Conservation (phyloP, 2,797 vertebrate genomes). For the Heteromormyrus szaboi region DNA sequence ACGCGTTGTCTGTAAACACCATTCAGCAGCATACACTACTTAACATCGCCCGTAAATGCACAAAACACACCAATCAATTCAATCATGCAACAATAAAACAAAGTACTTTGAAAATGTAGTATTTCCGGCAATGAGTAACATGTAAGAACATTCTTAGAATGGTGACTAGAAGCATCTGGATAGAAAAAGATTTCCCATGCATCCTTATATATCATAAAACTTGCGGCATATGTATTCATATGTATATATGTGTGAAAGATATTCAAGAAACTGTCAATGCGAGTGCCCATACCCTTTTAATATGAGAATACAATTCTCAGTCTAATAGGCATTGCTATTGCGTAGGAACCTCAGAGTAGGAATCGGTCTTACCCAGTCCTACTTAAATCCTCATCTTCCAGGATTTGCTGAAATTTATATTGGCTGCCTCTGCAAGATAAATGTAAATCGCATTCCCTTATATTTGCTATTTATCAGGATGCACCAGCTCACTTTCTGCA, state of each 20-base stretch:
- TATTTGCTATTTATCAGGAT: constrained; percentile 73
- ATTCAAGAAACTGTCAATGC: constrained; percentile 24
- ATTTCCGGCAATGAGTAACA: neutral
- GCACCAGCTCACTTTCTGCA: constrained; percentile 71
- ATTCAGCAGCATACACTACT: neutral
- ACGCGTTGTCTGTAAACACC: neutral
- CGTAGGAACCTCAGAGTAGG: constrained; percentile 31
- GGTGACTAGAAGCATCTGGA: neutral
- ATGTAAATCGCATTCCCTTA: constrained; percentile 73
- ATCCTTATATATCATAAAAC: constrained; percentile 11
- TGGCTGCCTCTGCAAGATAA: constrained; percentile 78
- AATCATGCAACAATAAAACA: neutral
- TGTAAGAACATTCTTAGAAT: neutral
- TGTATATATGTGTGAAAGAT: constrained; percentile 19
- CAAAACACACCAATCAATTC: too few relatives aligned
- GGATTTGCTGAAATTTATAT: constrained; percentile 72
- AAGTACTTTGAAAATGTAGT: neutral
- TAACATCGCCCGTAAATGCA: too few relatives aligned
- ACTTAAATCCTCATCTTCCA: constrained; percentile 58
- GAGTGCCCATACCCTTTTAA: constrained; percentile 27
- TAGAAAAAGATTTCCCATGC: constrained; percentile 11
- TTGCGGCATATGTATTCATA: constrained; percentile 15
- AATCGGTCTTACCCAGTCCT: constrained; percentile 36
- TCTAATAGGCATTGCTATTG: constrained; percentile 28
- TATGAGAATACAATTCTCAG: constrained; percentile 27